These are phyloP conservation scores for Gandaritis pyraliata DNA, from an alignment of 2,888 invertebrate species.

Conservation along the genomic window DNA sequence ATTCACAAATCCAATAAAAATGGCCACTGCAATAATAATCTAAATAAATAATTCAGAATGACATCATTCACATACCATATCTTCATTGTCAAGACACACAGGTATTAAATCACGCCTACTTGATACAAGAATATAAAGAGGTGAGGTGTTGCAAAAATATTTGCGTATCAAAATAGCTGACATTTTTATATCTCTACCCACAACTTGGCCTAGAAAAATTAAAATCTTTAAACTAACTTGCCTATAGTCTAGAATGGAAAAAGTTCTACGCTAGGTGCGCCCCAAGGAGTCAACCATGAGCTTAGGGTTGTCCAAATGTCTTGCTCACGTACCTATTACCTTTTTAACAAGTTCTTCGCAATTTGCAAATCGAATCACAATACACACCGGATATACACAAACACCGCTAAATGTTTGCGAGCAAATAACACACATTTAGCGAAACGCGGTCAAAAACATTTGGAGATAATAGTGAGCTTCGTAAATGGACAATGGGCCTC, in stretches of 20 bases:
- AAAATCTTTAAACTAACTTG: neutral
- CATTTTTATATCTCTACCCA: constrained; percentile 6
- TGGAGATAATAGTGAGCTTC: constrained; percentile 20
- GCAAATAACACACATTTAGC: constrained; percentile 17
- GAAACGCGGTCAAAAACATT: constrained; percentile 23
- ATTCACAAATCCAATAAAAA: constrained; percentile 24
- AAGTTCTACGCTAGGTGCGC: no score
- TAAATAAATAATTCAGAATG: constrained; percentile 42
- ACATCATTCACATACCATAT: constrained; percentile 43
- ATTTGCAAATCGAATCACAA: no score
- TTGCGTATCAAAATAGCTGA: constrained; percentile 54
- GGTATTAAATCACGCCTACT: constrained; percentile 55
- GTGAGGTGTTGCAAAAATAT: constrained; percentile 63
- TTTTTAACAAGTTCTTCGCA: no score
- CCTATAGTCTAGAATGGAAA: no score
- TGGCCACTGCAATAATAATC: constrained; percentile 22
- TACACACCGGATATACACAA: neutral
- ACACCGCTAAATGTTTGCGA: constrained; percentile 5
- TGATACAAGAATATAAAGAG: constrained; percentile 17
- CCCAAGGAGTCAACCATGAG: no score
- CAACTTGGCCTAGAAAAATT: neutral
- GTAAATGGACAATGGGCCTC: constrained; percentile 43
- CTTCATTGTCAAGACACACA: constrained; percentile 48
- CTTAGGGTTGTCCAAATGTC: no score
- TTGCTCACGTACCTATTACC: no score